phyloP scores from a whole-genome alignment of 2,888 invertebrate species.

The Sarcophaga variegata region DNA sequence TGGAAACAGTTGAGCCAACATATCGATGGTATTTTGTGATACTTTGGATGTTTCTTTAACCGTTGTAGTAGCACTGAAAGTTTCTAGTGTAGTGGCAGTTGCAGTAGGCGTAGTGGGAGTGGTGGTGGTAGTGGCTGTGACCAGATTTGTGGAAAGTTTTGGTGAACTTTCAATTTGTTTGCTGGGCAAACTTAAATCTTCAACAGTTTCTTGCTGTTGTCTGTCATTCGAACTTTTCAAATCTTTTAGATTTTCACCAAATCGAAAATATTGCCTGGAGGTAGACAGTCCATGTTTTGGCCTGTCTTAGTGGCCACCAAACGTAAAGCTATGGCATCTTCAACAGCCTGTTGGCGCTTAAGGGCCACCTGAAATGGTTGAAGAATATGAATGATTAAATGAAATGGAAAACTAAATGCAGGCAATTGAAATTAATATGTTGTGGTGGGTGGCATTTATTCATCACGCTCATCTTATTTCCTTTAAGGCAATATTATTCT shows the following conservation, averaged over 20 bases:
- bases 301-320: slow-evolving; percentile 93
- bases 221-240: background rate
- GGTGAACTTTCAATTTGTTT: slow-evolving; percentile 42
- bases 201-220: slow-evolving; percentile 47
- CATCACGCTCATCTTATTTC: background rate
- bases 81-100: no score
- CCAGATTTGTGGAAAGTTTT: background rate
- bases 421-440: slow-evolving; percentile 72
- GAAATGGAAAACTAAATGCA: background rate
- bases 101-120: background rate
- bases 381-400: slow-evolving; percentile 7
- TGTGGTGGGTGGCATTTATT: no score
- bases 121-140: background rate
- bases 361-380: slow-evolving; percentile 88
- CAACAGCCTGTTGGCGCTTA: slow-evolving; percentile 97
- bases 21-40: slow-evolving; percentile 90
- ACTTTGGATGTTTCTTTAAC: slow-evolving; percentile 78
- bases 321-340: slow-evolving; percentile 97
- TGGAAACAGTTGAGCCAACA: slow-evolving; percentile 94
- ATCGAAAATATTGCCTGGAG: slow-evolving; percentile 95
- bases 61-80: no score
- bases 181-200: slow-evolving; percentile 51
- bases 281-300: slow-evolving; percentile 87
- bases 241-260: slow-evolving; percentile 85
- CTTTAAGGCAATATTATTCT: background rate